A percentile compares a stretch with the other conserved stretches of the same genome.
These are phyloP conservation scores for Notamacropus eugenii DNA, from an alignment of 2,797 vertebrate genomes.

Conservation along the genomic window DNA sequence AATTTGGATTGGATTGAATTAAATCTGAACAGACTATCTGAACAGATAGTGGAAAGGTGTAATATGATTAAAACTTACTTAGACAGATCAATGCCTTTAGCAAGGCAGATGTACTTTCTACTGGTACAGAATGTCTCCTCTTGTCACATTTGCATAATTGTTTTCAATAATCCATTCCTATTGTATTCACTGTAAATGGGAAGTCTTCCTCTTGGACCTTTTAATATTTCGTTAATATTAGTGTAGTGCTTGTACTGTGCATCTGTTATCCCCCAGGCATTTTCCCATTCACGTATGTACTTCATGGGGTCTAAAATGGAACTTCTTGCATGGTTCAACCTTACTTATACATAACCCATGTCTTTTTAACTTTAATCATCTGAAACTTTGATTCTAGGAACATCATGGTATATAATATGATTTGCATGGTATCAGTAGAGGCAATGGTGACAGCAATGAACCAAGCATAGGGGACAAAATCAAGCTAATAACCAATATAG, in stretches of 20 bases:
- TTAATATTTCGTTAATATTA: background rate
- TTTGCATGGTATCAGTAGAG: too few species aligned
- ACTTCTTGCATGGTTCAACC: too few species aligned
- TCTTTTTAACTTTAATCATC: too few species aligned
- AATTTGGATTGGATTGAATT: background rate
- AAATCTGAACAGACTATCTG: background rate
- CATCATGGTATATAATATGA: too few species aligned
- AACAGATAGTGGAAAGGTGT: background rate
- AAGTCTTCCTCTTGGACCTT: background rate
- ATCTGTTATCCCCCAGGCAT: background rate
- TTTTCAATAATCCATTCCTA: background rate
- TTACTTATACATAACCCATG: too few species aligned
- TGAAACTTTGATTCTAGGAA: too few species aligned
- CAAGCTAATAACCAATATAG: background rate
- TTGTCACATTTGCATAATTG: background rate
- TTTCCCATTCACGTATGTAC: background rate
- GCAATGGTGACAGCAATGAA: too few species aligned
- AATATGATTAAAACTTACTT: background rate
- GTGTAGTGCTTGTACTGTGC: background rate
- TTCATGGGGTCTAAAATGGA: background rate
- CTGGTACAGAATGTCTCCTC: background rate
- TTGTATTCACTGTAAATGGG: background rate
- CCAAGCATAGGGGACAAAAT: too few species aligned
- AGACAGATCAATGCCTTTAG: background rate
- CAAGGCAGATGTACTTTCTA: background rate